Percentiles rank a stretch among this genome's conserved stretches.
Conservation (phyloP, 2,888 invertebrate genomes). For the Drosophila setosimentum region DNA sequence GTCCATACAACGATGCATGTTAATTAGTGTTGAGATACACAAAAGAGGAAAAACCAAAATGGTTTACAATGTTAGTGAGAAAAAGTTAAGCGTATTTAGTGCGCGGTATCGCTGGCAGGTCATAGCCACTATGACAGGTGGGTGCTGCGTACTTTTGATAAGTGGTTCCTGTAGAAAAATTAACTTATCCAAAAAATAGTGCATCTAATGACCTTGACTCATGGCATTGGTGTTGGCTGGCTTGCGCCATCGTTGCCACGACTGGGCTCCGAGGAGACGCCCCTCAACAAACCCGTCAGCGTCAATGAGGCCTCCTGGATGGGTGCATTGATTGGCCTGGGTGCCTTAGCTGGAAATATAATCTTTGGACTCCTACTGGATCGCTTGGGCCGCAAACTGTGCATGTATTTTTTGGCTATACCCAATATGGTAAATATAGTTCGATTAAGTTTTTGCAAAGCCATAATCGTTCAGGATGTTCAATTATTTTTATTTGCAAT, state of each 20-base stretch:
- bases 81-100: slow-evolving; percentile 51
- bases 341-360: slow-evolving; percentile 75
- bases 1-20: slow-evolving; percentile 16
- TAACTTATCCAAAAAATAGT: slow-evolving; percentile 48
- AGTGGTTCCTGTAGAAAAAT: background rate
- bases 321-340: slow-evolving; percentile 74
- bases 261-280: slow-evolving; percentile 62
- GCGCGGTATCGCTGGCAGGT: slow-evolving; percentile 66
- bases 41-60: slow-evolving; percentile 38
- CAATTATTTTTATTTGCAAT: background rate
- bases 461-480: slow-evolving; percentile 3
- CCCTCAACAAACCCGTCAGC: slow-evolving; percentile 49
- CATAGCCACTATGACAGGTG: slow-evolving; percentile 72
- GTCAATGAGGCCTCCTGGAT: slow-evolving; percentile 76
- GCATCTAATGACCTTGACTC: slow-evolving; percentile 78
- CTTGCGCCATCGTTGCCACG: slow-evolving; percentile 74
- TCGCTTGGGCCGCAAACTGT: slow-evolving; percentile 72
- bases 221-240: slow-evolving; percentile 81
- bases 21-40: background rate
- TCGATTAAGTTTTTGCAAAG: background rate
- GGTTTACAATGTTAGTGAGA: slow-evolving; percentile 30
- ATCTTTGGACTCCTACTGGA: slow-evolving; percentile 74
- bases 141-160: slow-evolving; percentile 12
- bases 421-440: slow-evolving; percentile 72
- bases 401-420: slow-evolving; percentile 70